Evolutionary conservation across 2,888 invertebrate species (phyloP), one percentile per base, ranked within the genome.

Genomic region (Oxytorus armatus): DNA sequence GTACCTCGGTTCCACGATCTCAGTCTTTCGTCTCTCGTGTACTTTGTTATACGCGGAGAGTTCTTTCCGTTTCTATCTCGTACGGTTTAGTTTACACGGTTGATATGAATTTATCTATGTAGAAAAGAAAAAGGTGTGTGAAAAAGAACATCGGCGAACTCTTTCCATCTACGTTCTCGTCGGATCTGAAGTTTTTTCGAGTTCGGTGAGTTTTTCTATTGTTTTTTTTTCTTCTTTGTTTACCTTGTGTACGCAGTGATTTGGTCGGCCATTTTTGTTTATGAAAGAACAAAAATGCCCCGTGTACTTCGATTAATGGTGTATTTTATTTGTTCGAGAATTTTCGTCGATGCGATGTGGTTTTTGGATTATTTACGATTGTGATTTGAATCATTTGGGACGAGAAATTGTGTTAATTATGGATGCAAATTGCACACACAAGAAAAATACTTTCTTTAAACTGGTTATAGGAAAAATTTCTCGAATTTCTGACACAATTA

Each of bases 11-110:
- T 44, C 23, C 21, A 14, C 47, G 29, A 33, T 16, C 36, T 29
- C 69, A 18, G 42, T 57, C 47, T 42, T 47, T 44, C 69, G 33
- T 21, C 70, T 51, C 36, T 18, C 66, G 51, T 36, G 36, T 36
- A 49, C 11, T 29, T 29, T 44, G 25, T 47, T 29, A 29, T 21
- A 36, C 36, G 21, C 21, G 14, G 16, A 21, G 14, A 18, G 7
- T 68, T 53, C 29, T 51, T 3, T 55, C 36, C 29, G 4, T 44
- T 23, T 25, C 25, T 23, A 33, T 63, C 14, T 11, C 14, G 42
- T 18, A 11, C n/a, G 10, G 0, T 33, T 44, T 44, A n/a, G 3
- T 36, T 23, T 10, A 16, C 14, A 23, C n/a, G 14, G 16, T 42
- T n/a, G 3, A 23, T 4, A 53, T 18, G 11, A 33, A 53, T n/a